Percentiles rank a stretch among this genome's conserved stretches.
Conservation (phyloP, 2,113 vertebrate genomes). For the Salvelinus alpinus region DNA sequence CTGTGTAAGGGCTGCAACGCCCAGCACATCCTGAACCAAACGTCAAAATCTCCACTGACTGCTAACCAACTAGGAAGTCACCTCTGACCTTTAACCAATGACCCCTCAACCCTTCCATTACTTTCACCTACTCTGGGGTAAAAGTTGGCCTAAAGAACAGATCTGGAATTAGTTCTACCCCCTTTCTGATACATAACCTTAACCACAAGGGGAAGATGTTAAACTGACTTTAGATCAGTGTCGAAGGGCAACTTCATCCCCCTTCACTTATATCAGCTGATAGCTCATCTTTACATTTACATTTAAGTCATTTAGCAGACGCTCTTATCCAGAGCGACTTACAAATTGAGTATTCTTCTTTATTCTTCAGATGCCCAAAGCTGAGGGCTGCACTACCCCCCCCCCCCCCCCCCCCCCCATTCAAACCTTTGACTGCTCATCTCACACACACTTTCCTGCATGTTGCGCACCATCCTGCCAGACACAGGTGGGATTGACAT, state of each 20-base stretch:
- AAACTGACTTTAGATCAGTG: not conserved
- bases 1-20: constrained; percentile 88
- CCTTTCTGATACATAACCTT: not conserved
- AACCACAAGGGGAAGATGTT: not conserved
- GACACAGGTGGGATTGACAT: not conserved
- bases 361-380: no score
- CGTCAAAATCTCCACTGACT: constrained; percentile 88
- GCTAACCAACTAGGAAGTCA: constrained; percentile 59
- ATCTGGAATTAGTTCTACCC: not conserved
- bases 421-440: not conserved
- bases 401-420: no score
- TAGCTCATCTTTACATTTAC: no score
- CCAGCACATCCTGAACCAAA: constrained; percentile 82
- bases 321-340: no score
- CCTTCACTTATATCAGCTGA: no score
- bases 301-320: no score
- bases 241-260: not conserved
- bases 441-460: not conserved
- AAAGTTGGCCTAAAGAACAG: not conserved
- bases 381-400: constrained; percentile 44
- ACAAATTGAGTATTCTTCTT: no score
- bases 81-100: not conserved
- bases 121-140: not conserved
- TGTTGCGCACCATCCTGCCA: not conserved
- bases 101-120: not conserved